A percentile compares a stretch with the other conserved stretches of the same genome.
Conservation (phyloP, 2,113 vertebrate species). For the Protomyctophum bolini region DNA sequence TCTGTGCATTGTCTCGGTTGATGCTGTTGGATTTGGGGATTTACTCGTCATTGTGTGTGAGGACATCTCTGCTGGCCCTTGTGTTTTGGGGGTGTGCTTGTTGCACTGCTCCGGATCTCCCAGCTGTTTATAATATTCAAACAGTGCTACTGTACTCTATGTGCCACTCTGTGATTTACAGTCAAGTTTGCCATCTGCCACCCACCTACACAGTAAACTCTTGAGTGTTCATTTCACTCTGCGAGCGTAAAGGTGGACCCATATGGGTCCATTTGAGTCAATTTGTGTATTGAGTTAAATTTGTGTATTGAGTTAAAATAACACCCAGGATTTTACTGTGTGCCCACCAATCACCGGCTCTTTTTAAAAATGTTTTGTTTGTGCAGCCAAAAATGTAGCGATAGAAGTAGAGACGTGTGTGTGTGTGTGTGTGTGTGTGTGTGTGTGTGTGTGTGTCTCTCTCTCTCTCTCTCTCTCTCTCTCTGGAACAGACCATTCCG, state of each 20-base stretch:
- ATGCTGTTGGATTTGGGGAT: too few species aligned
- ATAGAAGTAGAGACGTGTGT: conserved; percentile 28
- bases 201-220: not conserved
- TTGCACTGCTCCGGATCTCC: conserved; percentile 35
- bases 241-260: too few species aligned
- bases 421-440: conserved; percentile 20
- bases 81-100: conserved; percentile 22
- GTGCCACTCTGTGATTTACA: conserved; percentile 29
- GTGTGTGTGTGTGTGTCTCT: conserved; percentile 21
- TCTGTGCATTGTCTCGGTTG: too few species aligned
- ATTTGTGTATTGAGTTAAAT: too few species aligned
- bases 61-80: conserved; percentile 10
- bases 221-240: too few species aligned
- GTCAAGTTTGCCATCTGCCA: conserved; percentile 37
- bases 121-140: conserved; percentile 40
- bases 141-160: conserved; percentile 60
- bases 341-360: not conserved
- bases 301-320: too few species aligned
- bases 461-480: not conserved
- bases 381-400: conserved; percentile 46
- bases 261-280: too few species aligned
- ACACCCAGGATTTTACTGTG: too few species aligned
- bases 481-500: conserved; percentile 29
- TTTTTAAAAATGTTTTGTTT: conserved; percentile 42
- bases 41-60: too few species aligned